phyloP scores from a whole-genome alignment of 2,113 vertebrate genomes.

The Gobiocypris rarus region DNA sequence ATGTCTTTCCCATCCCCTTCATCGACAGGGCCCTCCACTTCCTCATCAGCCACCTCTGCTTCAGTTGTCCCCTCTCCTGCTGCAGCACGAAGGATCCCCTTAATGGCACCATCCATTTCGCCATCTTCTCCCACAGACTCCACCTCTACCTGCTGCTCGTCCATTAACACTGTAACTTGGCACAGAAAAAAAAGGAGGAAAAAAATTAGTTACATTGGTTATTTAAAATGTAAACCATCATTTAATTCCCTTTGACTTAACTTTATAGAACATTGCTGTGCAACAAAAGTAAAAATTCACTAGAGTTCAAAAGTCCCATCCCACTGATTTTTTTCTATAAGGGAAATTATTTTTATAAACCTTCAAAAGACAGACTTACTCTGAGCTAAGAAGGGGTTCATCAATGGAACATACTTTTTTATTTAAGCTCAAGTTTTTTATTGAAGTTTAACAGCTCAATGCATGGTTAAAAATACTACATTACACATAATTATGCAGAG shows the following conservation, averaged over 20 bases:
- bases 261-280: no score
- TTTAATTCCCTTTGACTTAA: not conserved
- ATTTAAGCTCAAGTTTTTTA: no score
- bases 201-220: not conserved
- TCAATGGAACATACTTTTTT: no score
- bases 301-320: no score
- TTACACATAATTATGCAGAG: no score
- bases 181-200: constrained; percentile 19
- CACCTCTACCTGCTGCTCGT: constrained; percentile 55
- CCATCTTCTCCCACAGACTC: constrained; percentile 50
- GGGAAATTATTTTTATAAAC: no score
- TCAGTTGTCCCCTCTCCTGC: constrained; percentile 43
- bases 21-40: constrained; percentile 30
- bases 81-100: constrained; percentile 48
- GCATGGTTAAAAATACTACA: no score
- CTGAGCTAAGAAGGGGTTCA: no score
- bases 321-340: no score
- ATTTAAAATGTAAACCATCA: not conserved
- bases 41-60: constrained; percentile 21
- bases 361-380: no score
- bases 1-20: constrained; percentile 14
- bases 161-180: constrained; percentile 60
- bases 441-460: no score
- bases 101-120: constrained; percentile 45
- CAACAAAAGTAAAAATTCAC: no score